Evolutionary conservation across 2,113 vertebrate genomes (phyloP).

Genomic region (Diphyllodes magnificus): DNA sequence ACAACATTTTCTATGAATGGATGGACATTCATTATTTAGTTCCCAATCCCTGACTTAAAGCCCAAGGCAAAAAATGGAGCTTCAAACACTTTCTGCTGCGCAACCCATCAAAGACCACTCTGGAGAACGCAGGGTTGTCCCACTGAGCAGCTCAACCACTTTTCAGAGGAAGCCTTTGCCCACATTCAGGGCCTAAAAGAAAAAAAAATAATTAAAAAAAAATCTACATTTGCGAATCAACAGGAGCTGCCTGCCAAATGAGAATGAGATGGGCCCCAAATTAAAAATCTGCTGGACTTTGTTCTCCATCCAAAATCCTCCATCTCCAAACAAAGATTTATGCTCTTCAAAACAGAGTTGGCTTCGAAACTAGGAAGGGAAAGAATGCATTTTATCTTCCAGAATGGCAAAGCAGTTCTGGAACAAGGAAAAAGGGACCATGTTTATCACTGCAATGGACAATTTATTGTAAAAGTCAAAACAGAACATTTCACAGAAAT

Average conservation of each 20-base stretch:
- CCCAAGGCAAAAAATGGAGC: slow-evolving; percentile 41
- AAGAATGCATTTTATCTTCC: slow-evolving; percentile 19
- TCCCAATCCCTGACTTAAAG: slow-evolving; percentile 4
- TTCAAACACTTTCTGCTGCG: slow-evolving; percentile 3
- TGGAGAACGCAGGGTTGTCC: not conserved
- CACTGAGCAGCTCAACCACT: not conserved
- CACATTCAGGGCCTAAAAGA: not conserved
- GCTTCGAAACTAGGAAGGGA: not conserved
- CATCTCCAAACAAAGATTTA: slow-evolving; percentile 23
- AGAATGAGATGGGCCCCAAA: not conserved
- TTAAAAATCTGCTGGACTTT: slow-evolving; percentile 30
- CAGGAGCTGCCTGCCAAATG: slow-evolving; percentile 15
- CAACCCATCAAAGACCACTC: not conserved
- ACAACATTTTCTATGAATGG: slow-evolving; percentile 21
- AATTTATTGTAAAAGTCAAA: slow-evolving; percentile 42
- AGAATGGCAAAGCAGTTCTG: slow-evolving; percentile 2
- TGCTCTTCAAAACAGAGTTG: not conserved
- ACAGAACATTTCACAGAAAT: slow-evolving; percentile 14
- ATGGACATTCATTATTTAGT: slow-evolving; percentile 3
- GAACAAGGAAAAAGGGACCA: not conserved
- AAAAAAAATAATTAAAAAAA: not conserved
- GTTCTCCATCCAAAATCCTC: not conserved
- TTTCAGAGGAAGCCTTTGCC: not conserved
- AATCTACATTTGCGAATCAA: not conserved
- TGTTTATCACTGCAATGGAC: slow-evolving; percentile 22